Evolutionary conservation across 1,140 invertebrate species (phyloP).

Genomic region (Drosophila elegans): DNA sequence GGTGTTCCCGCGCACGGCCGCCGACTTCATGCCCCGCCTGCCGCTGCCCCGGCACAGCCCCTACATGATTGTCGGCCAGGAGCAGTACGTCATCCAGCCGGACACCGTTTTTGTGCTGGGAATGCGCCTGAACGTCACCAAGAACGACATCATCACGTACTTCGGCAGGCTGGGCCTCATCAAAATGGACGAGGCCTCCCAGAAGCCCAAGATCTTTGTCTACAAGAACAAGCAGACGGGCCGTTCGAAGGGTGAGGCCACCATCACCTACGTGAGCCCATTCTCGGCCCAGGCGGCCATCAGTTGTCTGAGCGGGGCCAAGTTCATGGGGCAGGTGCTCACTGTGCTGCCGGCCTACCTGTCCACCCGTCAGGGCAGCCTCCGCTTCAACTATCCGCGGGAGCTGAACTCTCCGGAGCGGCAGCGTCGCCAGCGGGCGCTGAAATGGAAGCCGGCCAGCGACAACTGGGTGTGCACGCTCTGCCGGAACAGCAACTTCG

Average conservation of each 20-base stretch:
- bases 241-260: constrained; percentile 65
- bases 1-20: constrained; percentile 9
- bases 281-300: constrained; percentile 60
- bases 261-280: constrained; percentile 57
- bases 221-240: constrained; percentile 71
- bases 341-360: constrained; percentile 65
- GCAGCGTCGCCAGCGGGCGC: constrained; percentile 42
- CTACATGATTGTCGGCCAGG: constrained; percentile 40
- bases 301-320: constrained; percentile 35
- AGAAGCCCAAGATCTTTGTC: constrained; percentile 68
- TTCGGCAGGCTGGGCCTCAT: constrained; percentile 58
- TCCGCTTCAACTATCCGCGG: constrained; percentile 55
- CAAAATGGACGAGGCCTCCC: constrained; percentile 39
- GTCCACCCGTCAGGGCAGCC: constrained; percentile 45
- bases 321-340: constrained; percentile 51
- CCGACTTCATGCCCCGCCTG: neutral
- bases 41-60: neutral
- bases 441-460: constrained; percentile 63
- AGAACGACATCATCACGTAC: constrained; percentile 62
- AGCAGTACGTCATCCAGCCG: constrained; percentile 48
- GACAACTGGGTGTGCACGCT: constrained; percentile 64
- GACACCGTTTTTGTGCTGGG: constrained; percentile 68
- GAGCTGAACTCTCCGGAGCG: constrained; percentile 23
- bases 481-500: constrained; percentile 70
- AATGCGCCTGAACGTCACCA: constrained; percentile 63